Conservation (phyloP, 1,140 invertebrate genomes). For the Drosophila mojavensis region DNA sequence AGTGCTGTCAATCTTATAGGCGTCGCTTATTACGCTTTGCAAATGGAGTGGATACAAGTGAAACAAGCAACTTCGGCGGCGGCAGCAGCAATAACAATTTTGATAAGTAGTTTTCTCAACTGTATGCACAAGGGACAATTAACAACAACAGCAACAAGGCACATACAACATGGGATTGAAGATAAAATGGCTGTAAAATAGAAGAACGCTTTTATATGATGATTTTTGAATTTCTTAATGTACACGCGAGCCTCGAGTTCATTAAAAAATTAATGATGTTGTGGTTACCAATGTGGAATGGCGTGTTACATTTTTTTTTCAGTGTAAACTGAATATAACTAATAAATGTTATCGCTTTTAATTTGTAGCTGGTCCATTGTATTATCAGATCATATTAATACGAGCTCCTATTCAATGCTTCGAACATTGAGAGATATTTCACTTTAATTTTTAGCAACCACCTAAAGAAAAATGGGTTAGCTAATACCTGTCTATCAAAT, state of each 20-base stretch:
- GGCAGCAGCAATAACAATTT: constrained; percentile 35
- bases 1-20: constrained; percentile 27
- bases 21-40: constrained; percentile 14
- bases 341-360: constrained; percentile 30
- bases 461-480: too few species aligned
- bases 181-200: constrained; percentile 31
- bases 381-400: background rate
- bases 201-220: constrained; percentile 29
- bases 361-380: background rate
- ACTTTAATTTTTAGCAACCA: too few species aligned
- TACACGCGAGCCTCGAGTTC: constrained; percentile 15
- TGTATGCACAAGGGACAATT: constrained; percentile 9
- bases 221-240: constrained; percentile 31
- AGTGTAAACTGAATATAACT: constrained; percentile 25
- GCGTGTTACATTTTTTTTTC: constrained; percentile 22
- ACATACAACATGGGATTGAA: constrained; percentile 8
- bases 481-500: too few species aligned
- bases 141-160: constrained; percentile 6
- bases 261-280: constrained; percentile 46
- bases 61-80: constrained; percentile 24
- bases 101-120: constrained; percentile 41
- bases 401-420: background rate
- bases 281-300: constrained; percentile 32
- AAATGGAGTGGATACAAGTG: constrained; percentile 28
- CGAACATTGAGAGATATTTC: too few species aligned